These are phyloP conservation scores for Pyxicephalus adspersus DNA, from an alignment of 2,113 vertebrate genomes.

Conservation along the genomic window DNA sequence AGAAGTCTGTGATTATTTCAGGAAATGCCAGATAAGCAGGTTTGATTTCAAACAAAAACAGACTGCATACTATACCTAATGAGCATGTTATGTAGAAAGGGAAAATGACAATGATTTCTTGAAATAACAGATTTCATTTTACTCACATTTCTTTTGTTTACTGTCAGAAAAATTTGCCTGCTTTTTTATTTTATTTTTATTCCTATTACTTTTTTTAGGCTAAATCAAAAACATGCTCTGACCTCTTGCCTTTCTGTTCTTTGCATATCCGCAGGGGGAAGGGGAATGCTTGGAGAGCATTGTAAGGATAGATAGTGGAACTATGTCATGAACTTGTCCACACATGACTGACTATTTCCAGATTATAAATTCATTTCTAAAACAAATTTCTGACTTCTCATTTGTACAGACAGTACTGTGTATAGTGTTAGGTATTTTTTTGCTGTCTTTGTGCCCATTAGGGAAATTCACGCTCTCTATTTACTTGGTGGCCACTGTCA, in stretches of 20 bases:
- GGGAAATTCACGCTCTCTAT: no score
- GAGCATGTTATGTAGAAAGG: not conserved
- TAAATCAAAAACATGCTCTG: constrained; percentile 2
- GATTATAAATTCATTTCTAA: not conserved
- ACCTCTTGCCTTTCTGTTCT: constrained; percentile 3
- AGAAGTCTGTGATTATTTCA: not conserved
- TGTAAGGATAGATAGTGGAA: not conserved
- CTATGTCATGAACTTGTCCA: not conserved
- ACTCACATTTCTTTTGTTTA: not conserved
- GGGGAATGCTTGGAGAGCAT: constrained; percentile 4
- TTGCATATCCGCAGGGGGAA: not conserved
- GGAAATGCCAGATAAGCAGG: constrained; percentile 24
- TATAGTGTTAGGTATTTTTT: no score
- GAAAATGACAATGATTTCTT: not conserved
- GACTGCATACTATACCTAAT: not conserved
- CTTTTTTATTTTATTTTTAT: no score
- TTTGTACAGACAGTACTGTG: no score
- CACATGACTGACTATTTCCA: constrained; percentile 1
- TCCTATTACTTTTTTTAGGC: no score
- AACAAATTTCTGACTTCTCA: not conserved
- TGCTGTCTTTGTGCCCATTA: no score
- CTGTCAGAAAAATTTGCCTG: no score
- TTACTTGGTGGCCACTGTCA: no score
- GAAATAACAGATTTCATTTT: not conserved
- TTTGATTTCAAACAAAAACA: not conserved